phyloP scores from a whole-genome alignment of 2,888 invertebrate species.

The Epicampocera succincta region DNA sequence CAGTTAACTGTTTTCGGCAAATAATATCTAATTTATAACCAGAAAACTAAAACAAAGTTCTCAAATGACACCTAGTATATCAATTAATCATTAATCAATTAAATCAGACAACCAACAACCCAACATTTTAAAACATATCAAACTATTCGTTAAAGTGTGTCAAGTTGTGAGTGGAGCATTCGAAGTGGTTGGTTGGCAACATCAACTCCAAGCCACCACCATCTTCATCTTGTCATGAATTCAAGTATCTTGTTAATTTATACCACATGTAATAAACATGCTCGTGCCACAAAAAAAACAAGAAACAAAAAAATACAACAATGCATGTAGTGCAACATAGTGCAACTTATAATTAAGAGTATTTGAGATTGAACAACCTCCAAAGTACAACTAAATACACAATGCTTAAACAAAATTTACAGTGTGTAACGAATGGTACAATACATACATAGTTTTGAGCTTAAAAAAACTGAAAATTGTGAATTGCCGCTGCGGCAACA shows the following conservation, averaged over 20 bases:
- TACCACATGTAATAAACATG: slow-evolving; percentile 29
- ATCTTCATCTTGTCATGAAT: slow-evolving; percentile 19
- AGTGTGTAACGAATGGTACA: slow-evolving; percentile 2
- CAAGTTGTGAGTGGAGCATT: slow-evolving; percentile 20
- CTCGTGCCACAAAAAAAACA: slow-evolving; percentile 41
- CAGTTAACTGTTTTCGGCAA: no score
- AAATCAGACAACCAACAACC: neutral
- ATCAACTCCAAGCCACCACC: slow-evolving; percentile 1
- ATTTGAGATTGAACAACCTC: neutral
- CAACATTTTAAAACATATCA: neutral
- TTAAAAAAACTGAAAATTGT: no score
- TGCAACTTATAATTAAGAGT: slow-evolving; percentile 40
- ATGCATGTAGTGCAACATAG: slow-evolving; percentile 23
- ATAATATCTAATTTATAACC: no score
- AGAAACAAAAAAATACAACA: neutral
- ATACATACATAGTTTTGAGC: no score
- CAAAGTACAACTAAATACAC: neutral
- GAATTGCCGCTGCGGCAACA: no score
- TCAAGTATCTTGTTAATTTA: slow-evolving; percentile 32
- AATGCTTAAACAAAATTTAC: neutral
- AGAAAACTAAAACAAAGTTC: no score
- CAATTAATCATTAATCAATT: slow-evolving; percentile 44
- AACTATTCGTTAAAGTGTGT: slow-evolving; percentile 1
- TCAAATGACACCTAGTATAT: slow-evolving; percentile 28
- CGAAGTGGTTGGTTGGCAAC: slow-evolving; percentile 23